These are phyloP conservation scores for Aphelocoma coerulescens DNA, from an alignment of 2,113 vertebrate species.

Conservation along the genomic window DNA sequence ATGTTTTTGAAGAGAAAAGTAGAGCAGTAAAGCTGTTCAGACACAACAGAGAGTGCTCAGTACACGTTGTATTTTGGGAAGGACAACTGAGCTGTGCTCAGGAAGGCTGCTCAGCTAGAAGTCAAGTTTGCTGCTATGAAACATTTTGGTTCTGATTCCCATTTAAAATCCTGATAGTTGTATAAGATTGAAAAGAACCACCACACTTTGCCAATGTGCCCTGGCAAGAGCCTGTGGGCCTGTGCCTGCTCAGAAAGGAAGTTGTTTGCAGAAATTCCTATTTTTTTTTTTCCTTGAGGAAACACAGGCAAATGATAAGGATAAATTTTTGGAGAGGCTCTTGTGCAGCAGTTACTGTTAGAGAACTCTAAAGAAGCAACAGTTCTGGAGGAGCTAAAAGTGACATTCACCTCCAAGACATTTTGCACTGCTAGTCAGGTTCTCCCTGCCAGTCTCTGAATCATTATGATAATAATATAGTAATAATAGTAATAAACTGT, in stretches of 20 bases:
- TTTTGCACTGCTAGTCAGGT: background rate
- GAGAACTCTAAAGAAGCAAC: background rate
- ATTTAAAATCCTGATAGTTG: background rate
- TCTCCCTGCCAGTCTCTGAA: conserved; percentile 25
- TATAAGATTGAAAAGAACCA: background rate
- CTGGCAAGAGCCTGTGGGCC: background rate
- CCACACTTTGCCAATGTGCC: background rate
- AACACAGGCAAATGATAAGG: background rate
- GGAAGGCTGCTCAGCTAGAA: background rate
- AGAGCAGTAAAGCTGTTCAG: background rate
- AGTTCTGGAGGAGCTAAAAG: background rate
- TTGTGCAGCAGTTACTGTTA: background rate
- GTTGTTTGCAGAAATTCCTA: background rate
- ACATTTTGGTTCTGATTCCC: background rate
- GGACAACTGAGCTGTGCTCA: background rate
- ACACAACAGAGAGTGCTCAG: background rate
- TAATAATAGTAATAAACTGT: conserved; percentile 55
- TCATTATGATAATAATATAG: conserved; percentile 32
- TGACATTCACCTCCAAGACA: background rate
- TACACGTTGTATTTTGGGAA: background rate
- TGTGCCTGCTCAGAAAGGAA: background rate
- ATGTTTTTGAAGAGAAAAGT: background rate
- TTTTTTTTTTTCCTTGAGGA: background rate
- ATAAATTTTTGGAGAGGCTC: background rate
- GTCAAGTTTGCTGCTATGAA: background rate